Conservation (phyloP, 1,140 invertebrate species). For the Drosophila subpulchrella region DNA sequence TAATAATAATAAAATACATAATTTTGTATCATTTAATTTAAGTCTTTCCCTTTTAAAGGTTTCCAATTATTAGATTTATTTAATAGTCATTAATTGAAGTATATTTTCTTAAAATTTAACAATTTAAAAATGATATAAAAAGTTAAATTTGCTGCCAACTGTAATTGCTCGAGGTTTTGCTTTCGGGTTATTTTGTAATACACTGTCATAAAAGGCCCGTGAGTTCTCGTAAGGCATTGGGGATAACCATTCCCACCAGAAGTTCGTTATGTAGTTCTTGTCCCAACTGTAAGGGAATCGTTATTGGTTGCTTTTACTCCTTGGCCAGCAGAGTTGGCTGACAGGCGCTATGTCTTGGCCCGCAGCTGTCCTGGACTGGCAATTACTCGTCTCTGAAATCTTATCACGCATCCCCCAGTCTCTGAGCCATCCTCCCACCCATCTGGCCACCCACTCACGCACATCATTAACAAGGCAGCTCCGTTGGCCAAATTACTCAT, state of each 20-base stretch:
- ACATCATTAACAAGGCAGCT: constrained; percentile 73
- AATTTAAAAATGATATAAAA: not conserved
- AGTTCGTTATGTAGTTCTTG: not conserved
- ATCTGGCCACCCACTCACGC: constrained; percentile 36
- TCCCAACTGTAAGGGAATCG: not conserved
- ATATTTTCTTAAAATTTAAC: not conserved
- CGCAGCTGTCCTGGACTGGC: constrained; percentile 55
- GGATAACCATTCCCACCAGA: not conserved
- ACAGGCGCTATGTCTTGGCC: constrained; percentile 43
- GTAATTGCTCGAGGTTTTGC: not conserved
- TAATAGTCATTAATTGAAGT: not conserved
- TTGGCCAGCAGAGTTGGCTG: constrained; percentile 29
- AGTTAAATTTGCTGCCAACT: not conserved
- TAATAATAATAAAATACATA: too few relatives aligned
- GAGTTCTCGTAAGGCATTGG: not conserved
- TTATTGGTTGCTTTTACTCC: constrained; percentile 22
- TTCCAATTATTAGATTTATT: too few relatives aligned
- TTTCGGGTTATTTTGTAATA: constrained; percentile 4
- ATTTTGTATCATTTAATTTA: too few relatives aligned
- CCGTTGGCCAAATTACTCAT: constrained; percentile 71
- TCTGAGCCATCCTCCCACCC: too few relatives aligned
- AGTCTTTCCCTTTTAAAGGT: too few relatives aligned
- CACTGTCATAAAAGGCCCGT: constrained; percentile 3
- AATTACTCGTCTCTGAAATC: constrained; percentile 65
- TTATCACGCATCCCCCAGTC: constrained; percentile 49